phyloP scores from a whole-genome alignment of 1,140 invertebrate genomes.

The Muscidifurax raptorellus region DNA sequence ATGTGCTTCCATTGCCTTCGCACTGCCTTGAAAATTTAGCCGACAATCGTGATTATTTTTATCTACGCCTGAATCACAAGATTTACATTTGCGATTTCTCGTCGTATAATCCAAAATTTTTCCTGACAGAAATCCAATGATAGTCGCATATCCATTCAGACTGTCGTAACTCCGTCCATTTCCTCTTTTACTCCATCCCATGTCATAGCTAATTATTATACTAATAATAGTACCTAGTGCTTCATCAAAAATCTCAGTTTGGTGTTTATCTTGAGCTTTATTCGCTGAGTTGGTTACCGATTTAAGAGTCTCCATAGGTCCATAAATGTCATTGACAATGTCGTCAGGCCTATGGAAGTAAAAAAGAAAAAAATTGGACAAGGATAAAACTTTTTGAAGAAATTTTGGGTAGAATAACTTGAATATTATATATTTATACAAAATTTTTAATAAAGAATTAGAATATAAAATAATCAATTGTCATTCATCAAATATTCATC shows the following conservation, averaged over 20 bases:
- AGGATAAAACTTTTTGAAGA: too few species aligned
- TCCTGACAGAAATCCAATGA: slow-evolving; percentile 7
- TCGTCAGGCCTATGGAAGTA: too few species aligned
- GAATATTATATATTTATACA: too few species aligned
- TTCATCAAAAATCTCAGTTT: background rate
- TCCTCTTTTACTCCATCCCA: background rate
- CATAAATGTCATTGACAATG: background rate
- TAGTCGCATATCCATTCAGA: background rate
- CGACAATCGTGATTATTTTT: slow-evolving; percentile 36
- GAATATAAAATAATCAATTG: too few species aligned
- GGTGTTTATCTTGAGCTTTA: background rate
- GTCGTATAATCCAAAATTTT: background rate
- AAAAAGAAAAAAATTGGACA: too few species aligned
- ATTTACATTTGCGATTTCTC: slow-evolving; percentile 29
- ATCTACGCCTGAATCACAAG: background rate
- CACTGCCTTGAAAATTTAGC: background rate
- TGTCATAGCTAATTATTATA: background rate
- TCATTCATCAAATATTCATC: too few species aligned
- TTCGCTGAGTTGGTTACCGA: background rate
- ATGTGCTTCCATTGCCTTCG: slow-evolving; percentile 36
- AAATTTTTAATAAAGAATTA: too few species aligned
- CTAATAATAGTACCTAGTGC: background rate
- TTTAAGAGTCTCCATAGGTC: background rate
- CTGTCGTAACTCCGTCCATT: background rate
- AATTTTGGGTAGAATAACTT: too few species aligned